These are phyloP conservation scores for Istiophorus platypterus DNA, from an alignment of 2,113 vertebrate species.

Conservation along the genomic window DNA sequence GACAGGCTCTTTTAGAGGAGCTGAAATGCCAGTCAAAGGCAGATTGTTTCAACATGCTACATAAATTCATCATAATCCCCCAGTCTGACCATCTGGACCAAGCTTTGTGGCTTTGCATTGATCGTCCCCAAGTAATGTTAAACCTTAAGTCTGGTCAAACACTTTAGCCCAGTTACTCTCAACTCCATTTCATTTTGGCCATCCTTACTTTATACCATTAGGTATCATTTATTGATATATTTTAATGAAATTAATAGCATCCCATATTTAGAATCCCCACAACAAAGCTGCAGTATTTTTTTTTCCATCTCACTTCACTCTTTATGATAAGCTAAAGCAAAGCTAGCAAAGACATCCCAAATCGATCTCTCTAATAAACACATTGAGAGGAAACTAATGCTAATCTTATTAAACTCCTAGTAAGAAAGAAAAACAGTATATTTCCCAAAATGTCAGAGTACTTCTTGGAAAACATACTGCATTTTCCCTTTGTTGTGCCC, in stretches of 20 bases:
- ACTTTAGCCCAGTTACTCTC: neutral
- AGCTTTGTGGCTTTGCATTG: conserved; percentile 56
- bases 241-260: neutral
- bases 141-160: conserved; percentile 29
- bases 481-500: neutral
- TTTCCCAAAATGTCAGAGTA: neutral
- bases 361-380: no score
- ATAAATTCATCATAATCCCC: conserved; percentile 75
- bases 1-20: conserved; percentile 15
- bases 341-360: neutral
- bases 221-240: neutral
- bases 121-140: conserved; percentile 35
- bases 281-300: no score
- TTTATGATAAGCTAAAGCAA: neutral
- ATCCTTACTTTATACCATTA: neutral
- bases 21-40: conserved; percentile 46
- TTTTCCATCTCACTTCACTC: no score
- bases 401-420: no score
- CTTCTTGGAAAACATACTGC: neutral
- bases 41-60: conserved; percentile 62
- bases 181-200: neutral
- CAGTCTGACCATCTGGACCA: conserved; percentile 68
- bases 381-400: neutral
- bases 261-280: no score
- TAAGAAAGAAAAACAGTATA: no score